Evolutionary conservation across 2,113 vertebrate species (phyloP).

Genomic region (Machaerirhynchus nigripectus): DNA sequence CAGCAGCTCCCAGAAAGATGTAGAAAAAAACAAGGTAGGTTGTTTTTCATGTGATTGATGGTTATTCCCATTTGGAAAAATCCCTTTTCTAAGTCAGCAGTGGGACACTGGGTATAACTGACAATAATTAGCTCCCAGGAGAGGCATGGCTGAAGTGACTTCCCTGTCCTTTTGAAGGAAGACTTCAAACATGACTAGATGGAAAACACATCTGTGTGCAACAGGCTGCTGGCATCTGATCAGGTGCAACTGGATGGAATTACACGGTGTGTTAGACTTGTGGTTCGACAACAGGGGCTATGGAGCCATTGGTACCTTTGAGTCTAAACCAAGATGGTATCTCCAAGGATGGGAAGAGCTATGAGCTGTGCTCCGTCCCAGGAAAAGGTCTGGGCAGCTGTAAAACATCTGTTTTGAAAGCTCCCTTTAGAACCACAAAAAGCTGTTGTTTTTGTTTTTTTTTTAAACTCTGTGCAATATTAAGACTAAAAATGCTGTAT

Average conservation of each 20-base stretch:
- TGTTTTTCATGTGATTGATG: neutral
- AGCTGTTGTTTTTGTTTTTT: fast-evolving
- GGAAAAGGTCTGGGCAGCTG: neutral
- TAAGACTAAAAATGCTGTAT: neutral
- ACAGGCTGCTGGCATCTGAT: neutral
- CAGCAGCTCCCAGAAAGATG: neutral
- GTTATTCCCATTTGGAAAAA: neutral
- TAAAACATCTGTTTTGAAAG: neutral
- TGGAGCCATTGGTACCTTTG: neutral
- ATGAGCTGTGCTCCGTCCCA: neutral
- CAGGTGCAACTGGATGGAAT: neutral
- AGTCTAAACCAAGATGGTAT: neutral
- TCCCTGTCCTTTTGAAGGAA: neutral
- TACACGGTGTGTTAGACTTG: neutral
- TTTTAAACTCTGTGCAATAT: neutral
- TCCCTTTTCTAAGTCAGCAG: neutral
- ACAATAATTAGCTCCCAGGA: neutral
- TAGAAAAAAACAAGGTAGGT: neutral
- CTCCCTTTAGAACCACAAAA: neutral
- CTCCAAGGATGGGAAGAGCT: neutral
- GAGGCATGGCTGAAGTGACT: neutral
- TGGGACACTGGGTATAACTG: neutral
- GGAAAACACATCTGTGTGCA: neutral
- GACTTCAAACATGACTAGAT: neutral
- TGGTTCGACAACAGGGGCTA: neutral